Conservation (phyloP, 2,113 vertebrate species). For the Zosterops japonicus region DNA sequence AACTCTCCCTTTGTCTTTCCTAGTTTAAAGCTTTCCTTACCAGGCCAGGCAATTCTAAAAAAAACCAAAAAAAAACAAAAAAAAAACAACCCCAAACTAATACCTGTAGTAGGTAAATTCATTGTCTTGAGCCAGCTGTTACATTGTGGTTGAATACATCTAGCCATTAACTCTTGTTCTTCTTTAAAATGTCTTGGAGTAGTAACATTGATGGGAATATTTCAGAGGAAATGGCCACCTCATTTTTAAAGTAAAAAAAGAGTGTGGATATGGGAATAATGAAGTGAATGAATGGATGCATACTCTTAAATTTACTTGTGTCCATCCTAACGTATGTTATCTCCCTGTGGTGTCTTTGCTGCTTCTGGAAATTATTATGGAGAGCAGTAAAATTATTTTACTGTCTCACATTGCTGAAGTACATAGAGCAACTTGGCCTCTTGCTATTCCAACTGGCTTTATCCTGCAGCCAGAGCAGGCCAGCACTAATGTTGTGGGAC, state of each 20-base stretch:
- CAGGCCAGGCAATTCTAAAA: background rate
- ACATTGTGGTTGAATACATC: background rate
- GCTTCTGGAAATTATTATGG: background rate
- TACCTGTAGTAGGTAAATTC: background rate
- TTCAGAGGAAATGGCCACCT: background rate
- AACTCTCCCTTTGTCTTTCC: background rate
- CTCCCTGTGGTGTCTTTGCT: background rate
- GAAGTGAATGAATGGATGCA: background rate
- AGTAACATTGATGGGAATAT: background rate
- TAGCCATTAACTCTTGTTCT: background rate
- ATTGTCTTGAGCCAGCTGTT: background rate
- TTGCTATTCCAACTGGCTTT: background rate
- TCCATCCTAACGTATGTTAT: background rate
- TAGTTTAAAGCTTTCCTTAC: background rate
- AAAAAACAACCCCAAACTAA: fast-evolving
- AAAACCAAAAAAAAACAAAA: no score
- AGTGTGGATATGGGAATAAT: background rate
- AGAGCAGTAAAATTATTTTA: background rate
- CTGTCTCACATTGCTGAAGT: background rate
- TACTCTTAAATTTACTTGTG: background rate
- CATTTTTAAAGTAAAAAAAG: background rate
- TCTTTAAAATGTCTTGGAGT: background rate
- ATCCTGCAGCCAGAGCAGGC: background rate
- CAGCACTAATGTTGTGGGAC: background rate
- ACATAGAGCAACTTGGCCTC: background rate